Base-by-base conservation (phyloP, 2,888 invertebrate genomes). In the Phengaris alcon region DNA sequence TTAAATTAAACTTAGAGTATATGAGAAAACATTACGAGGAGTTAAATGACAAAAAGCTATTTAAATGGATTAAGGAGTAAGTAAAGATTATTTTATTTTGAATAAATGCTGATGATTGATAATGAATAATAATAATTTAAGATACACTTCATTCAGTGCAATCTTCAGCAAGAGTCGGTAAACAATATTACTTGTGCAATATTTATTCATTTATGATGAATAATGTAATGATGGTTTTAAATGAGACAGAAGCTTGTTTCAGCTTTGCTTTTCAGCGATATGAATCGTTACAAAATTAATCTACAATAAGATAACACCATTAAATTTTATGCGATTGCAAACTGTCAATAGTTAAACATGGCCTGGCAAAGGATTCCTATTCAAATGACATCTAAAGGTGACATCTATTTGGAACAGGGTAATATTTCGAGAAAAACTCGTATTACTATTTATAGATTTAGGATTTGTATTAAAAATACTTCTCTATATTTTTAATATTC, bases 161-260 rank as follows among this genome's bases (percentile, higher is more conserved):
- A 64, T 64, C 57, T 64, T 64, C 64, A 12, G 12, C 64, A 6
- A 22, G 10, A 3, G 10, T 59, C 22, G 9, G 12, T 22, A 0
- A 2, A 64, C 64, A 44, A 35, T 52, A 52, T 64, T 35, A 4
- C 7, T 64, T 6, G 64, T 13, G 64, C 35, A 5, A 35, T 13
- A 35, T 64, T 64, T 44, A 64, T 64, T 13, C 35, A 64, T 64
- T 64, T 64, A 6, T 64, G 2, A 64, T 44, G 35, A 64, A 44
- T 64, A 22, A 64, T 64, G 44, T 64, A 64, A 64, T 64, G 64
- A 64, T 64, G 64, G 35, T 64, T 64, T 64, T 64, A 64, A 64
- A 35, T 35, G 13, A 64, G 64, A 64, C 64, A 35, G 44, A 64
- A 64, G 64, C 64, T 64, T 64, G 64, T 64, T 64, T 64, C 64